Evolutionary conservation across 2,113 vertebrate species (phyloP).

Genomic region (Capreolus pygargus): DNA sequence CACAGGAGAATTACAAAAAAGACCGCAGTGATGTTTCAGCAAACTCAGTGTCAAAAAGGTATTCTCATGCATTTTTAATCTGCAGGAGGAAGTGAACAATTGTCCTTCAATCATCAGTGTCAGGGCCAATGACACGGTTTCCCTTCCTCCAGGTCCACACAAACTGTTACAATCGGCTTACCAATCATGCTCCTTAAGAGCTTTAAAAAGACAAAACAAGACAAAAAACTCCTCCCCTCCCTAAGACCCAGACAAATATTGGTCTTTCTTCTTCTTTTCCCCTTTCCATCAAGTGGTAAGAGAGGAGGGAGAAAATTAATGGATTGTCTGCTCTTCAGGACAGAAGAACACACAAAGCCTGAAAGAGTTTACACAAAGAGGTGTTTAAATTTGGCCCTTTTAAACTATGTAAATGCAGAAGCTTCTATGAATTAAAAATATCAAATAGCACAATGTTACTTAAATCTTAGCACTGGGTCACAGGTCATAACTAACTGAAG

Average conservation of each 20-base stretch:
- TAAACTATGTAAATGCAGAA: background rate
- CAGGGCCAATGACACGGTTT: background rate
- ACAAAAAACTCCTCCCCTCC: background rate
- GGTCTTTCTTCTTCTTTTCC: background rate
- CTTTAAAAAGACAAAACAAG: background rate
- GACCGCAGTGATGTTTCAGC: conserved; percentile 65
- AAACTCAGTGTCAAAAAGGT: conserved; percentile 66
- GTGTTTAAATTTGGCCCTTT: background rate
- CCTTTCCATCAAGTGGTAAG: background rate
- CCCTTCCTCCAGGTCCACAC: background rate
- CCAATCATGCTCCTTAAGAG: background rate
- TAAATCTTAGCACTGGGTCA: background rate
- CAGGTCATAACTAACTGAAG: background rate
- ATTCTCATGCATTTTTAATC: conserved; percentile 69
- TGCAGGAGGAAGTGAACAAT: background rate
- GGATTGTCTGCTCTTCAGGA: background rate
- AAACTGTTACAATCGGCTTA: background rate
- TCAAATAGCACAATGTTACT: background rate
- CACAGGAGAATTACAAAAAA: conserved; percentile 63
- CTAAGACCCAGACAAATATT: background rate
- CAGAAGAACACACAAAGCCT: background rate
- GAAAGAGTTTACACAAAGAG: background rate
- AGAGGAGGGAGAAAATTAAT: background rate
- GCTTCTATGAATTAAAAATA: background rate
- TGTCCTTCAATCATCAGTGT: conserved; percentile 22